phyloP scores from a whole-genome alignment of 2,797 vertebrate species.

The Hypotaenidia okinawae region DNA sequence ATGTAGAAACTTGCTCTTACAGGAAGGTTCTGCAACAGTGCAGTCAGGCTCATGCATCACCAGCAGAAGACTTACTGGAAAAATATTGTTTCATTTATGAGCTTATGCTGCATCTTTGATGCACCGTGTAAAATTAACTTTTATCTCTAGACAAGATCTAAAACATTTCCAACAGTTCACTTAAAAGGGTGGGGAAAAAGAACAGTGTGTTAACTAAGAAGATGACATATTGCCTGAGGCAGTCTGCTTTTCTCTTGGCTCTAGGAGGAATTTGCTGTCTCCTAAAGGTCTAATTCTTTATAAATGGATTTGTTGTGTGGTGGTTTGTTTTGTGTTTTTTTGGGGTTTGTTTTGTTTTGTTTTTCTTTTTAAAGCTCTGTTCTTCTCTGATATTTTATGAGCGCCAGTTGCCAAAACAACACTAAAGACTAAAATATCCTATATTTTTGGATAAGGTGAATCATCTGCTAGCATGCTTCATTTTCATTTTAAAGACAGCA shows the following conservation, averaged over 20 bases:
- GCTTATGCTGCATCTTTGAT: constrained; percentile 6
- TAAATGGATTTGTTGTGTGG: not conserved
- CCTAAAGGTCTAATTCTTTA: constrained; percentile 41
- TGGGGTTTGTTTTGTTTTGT: not conserved
- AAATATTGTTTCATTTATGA: constrained; percentile 30
- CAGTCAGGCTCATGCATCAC: not conserved
- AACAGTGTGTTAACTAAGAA: constrained; percentile 61
- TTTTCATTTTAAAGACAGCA: constrained; percentile 14
- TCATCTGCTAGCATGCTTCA: constrained; percentile 18
- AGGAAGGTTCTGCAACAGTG: not conserved
- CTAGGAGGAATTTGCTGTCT: constrained; percentile 48
- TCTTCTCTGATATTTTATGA: constrained; percentile 30
- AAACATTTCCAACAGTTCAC: constrained; percentile 54
- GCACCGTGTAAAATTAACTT: constrained; percentile 58
- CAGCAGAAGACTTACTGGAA: not conserved
- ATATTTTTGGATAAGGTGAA: constrained; percentile 27
- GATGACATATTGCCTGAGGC: constrained; percentile 60
- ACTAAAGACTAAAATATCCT: constrained; percentile 20
- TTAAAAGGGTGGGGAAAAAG: constrained; percentile 53
- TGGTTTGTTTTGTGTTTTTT: not conserved
- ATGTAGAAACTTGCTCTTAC: not conserved
- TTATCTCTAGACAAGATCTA: constrained; percentile 67
- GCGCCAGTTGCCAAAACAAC: constrained; percentile 42
- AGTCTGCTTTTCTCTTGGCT: constrained; percentile 50
- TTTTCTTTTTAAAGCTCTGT: not conserved